phyloP scores from a whole-genome alignment of 2,888 invertebrate genomes.

The Tipula unca region DNA sequence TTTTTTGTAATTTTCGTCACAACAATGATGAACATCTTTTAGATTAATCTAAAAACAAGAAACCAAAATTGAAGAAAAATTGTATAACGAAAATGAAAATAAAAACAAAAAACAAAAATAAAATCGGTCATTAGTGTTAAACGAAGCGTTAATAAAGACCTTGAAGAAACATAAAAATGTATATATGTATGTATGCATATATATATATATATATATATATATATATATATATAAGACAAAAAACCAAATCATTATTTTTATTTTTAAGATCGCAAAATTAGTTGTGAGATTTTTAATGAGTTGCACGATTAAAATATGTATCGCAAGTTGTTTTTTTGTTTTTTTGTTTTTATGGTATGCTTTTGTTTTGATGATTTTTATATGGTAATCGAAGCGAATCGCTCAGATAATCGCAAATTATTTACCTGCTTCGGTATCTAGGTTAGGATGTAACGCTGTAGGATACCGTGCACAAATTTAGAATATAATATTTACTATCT shows the following conservation, averaged over 20 bases:
- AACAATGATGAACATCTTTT: not conserved
- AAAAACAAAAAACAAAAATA: slow-evolving; percentile 15
- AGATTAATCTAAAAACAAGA: not conserved
- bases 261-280: not conserved
- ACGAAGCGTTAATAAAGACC: slow-evolving; percentile 19
- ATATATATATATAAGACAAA: not conserved
- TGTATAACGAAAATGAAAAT: slow-evolving; percentile 15
- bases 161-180: slow-evolving; percentile 15
- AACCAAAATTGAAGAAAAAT: not conserved
- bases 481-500: too few relatives aligned
- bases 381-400: not conserved
- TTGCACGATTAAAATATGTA: not conserved
- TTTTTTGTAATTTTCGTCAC: too few relatives aligned
- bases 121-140: slow-evolving; percentile 19
- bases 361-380: not conserved
- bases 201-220: not conserved
- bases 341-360: too few relatives aligned
- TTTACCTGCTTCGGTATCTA: not conserved
- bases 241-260: not conserved
- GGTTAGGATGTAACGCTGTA: not conserved
- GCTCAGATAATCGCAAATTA: not conserved
- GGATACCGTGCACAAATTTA: not conserved
- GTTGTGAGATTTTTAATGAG: slow-evolving; percentile 14
- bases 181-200: too few relatives aligned
- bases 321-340: not conserved